Conservation (phyloP, 2,888 invertebrate genomes). For the Phortica magna region DNA sequence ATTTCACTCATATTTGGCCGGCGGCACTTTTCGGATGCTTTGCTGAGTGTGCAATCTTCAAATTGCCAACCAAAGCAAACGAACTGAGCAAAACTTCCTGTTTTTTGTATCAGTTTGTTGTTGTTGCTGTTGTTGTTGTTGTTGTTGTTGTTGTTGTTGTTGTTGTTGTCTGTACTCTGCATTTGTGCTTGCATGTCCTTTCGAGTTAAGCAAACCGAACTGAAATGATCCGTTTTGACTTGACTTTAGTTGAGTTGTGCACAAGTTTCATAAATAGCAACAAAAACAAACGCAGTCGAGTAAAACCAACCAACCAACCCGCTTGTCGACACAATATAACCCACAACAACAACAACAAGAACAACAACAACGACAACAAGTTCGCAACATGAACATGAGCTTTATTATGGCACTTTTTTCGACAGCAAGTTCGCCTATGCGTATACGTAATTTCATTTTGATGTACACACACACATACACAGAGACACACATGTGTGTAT, state of each 20-base stretch:
- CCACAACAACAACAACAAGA: slow-evolving; percentile 7
- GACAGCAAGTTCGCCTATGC: not conserved
- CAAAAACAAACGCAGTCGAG: slow-evolving; percentile 5
- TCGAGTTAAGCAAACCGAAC: not conserved
- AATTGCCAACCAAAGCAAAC: too few species aligned
- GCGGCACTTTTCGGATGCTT: too few species aligned
- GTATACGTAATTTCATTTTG: slow-evolving; percentile 20
- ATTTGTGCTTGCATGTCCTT: not conserved
- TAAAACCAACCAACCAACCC: too few species aligned
- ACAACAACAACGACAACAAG: not conserved
- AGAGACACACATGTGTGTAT: slow-evolving; percentile 6
- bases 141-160: too few species aligned
- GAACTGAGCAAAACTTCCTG: too few species aligned
- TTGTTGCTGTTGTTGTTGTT: too few species aligned
- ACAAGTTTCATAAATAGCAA: slow-evolving; percentile 6
- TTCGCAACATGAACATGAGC: not conserved
- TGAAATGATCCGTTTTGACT: not conserved
- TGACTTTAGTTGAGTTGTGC: not conserved
- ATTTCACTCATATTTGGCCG: too few species aligned
- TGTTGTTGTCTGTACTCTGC: too few species aligned
- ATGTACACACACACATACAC: slow-evolving; percentile 19
- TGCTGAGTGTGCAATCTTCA: too few species aligned
- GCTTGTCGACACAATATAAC: not conserved
- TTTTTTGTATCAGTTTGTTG: too few species aligned
- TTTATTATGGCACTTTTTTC: slow-evolving; percentile 5